Evolutionary conservation across 2,888 invertebrate species (phyloP), one percentile per base, ranked within the genome.

Genomic region (Chironomus riparius): DNA sequence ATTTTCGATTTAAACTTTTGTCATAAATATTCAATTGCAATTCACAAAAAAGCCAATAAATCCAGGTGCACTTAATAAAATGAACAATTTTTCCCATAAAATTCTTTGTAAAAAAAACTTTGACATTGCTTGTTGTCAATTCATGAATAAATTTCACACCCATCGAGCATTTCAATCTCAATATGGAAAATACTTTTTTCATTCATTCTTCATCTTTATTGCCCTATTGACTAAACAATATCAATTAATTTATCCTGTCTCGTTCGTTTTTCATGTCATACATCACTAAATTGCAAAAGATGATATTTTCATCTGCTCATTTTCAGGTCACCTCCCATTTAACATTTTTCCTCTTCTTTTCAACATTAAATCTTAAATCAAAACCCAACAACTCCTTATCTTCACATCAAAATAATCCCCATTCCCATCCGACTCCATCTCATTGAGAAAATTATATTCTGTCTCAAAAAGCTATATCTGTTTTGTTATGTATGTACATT

Each of bases 211-310:
- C 65, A 65, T 65, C 22, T 65, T 21, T 18, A 7, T 65, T 12
- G 21, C 22, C 21, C 13, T 24, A 24, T 56, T 65, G 65, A 21
- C 65, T 21, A 65, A 24, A 65, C 21, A 18, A 13, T 65, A 24
- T 65, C 65, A 65, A 65, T 65, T 65, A 65, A 65, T 65, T 65
- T 65, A 65, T 65, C 65, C 21, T 65, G 22, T 65, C 15, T 62
- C 22, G 5, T 56, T 56, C 56, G 18, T 18, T 56, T 56, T 18
- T 65, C 62, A 22, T 62, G 12, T 62, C 62, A 18, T 62, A 21
- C 24, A 13, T 22, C 65, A 13, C 65, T 4, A 56, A 18, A 56
- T 56, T 15, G 56, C n/a, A 7, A 15, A 18, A 18, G 18, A 56
- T 56, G 56, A 56, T n/a, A 56, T 56, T 15, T 56, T 56, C 15